A percentile compares a stretch with the other conserved stretches of the same genome.
phyloP scores from a whole-genome alignment of 1,140 invertebrate genomes.

The Bombus difficillimus region DNA sequence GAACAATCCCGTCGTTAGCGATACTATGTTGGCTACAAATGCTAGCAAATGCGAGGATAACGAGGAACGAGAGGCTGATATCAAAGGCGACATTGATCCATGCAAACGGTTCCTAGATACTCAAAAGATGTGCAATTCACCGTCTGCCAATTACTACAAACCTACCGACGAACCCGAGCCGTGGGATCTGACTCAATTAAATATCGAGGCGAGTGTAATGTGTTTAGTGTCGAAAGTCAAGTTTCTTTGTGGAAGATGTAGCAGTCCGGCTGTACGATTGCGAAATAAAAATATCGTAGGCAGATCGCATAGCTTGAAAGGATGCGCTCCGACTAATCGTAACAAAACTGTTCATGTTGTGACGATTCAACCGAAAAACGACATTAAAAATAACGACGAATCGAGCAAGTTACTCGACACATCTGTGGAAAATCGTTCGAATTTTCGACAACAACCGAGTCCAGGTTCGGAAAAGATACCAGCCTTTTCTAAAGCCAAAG shows the following conservation, averaged over 20 bases:
- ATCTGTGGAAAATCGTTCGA: slow-evolving; percentile 48
- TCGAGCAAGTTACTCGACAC: slow-evolving; percentile 76
- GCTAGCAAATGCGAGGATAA: slow-evolving; percentile 54
- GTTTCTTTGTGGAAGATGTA: slow-evolving; percentile 88
- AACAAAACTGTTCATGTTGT: slow-evolving; percentile 72
- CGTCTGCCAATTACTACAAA: slow-evolving; percentile 91
- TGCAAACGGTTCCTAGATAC: slow-evolving; percentile 86
- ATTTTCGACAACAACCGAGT: slow-evolving; percentile 60
- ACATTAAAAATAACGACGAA: slow-evolving; percentile 75
- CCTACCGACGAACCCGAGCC: slow-evolving; percentile 93
- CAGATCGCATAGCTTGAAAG: slow-evolving; percentile 76
- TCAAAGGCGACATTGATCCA: slow-evolving; percentile 71
- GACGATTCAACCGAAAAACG: slow-evolving; percentile 80
- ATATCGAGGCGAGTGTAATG: slow-evolving; percentile 95
- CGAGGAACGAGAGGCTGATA: slow-evolving; percentile 60
- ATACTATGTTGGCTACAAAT: neutral
- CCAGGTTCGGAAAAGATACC: slow-evolving; percentile 65
- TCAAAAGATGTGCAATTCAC: slow-evolving; percentile 89
- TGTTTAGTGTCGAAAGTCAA: slow-evolving; percentile 92
- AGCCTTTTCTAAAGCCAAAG: slow-evolving; percentile 78
- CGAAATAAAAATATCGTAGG: slow-evolving; percentile 80
- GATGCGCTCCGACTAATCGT: slow-evolving; percentile 72
- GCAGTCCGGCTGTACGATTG: slow-evolving; percentile 87
- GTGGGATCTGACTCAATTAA: slow-evolving; percentile 93
- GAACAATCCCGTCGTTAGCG: slow-evolving; percentile 35